Evolutionary conservation across 2,888 invertebrate species (phyloP).

Genomic region (Dicroscelio sp.): DNA sequence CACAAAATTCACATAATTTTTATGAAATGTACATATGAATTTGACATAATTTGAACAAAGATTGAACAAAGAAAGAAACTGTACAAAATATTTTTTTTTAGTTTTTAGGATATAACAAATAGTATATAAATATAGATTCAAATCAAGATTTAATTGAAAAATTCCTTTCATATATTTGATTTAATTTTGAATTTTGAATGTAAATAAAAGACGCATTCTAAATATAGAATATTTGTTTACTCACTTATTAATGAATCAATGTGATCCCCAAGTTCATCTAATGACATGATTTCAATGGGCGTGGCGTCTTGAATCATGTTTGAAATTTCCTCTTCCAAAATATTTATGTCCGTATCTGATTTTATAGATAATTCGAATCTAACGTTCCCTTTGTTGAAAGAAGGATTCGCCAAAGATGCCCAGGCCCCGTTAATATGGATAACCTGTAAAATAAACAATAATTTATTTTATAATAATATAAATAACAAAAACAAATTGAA

Average conservation of each 20-base stretch:
- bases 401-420: neutral
- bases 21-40: too few relatives aligned
- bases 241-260: neutral
- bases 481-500: neutral
- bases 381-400: neutral
- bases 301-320: neutral
- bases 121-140: too few relatives aligned
- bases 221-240: neutral
- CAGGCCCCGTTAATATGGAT: too few relatives aligned
- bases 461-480: too few relatives aligned
- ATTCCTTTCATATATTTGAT: neutral
- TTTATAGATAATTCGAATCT: neutral
- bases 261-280: neutral
- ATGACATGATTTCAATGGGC: neutral
- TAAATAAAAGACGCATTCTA: neutral
- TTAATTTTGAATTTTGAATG: neutral
- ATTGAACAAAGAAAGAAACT: too few relatives aligned
- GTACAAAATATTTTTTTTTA: too few relatives aligned
- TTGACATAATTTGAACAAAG: too few relatives aligned
- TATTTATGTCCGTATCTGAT: neutral
- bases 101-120: too few relatives aligned
- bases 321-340: neutral
- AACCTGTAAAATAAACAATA: neutral
- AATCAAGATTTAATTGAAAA: too few relatives aligned
- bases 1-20: too few relatives aligned